Conservation (phyloP, 2,888 invertebrate species). For the Petrolisthes manimaculis region DNA sequence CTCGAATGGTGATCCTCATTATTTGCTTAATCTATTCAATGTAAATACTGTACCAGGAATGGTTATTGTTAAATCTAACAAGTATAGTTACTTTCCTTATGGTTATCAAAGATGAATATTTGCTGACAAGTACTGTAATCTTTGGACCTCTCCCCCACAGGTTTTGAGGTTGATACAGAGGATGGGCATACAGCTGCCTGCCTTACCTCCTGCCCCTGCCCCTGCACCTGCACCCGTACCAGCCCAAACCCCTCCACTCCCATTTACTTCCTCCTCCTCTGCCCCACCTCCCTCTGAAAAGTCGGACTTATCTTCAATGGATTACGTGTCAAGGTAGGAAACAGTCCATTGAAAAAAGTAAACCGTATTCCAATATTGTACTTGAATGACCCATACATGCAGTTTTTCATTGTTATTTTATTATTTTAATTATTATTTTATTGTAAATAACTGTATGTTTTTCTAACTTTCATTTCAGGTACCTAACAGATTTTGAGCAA, state of each 20-base stretch:
- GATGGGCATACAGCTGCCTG: conserved; percentile 61
- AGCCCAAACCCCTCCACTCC: background rate
- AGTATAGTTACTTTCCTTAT: no score
- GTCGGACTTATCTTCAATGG: background rate
- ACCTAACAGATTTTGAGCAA: conserved; percentile 86
- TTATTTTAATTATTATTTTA: background rate
- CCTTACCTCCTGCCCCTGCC: conserved; percentile 55
- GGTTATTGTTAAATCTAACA: no score
- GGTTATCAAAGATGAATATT: no score
- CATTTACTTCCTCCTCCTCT: background rate
- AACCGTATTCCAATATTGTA: no score
- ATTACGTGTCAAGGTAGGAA: conserved; percentile 28
- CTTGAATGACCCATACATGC: background rate
- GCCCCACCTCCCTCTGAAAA: background rate
- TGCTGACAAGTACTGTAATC: no score
- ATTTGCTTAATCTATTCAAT: no score
- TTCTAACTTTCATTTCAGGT: conserved; percentile 74
- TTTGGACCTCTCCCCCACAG: conserved; percentile 8
- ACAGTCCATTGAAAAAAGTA: no score
- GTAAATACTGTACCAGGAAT: no score
- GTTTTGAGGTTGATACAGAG: conserved; percentile 42
- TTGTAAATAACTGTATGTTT: background rate
- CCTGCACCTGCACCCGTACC: background rate
- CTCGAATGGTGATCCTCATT: no score
- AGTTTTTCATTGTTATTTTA: no score